Evolutionary conservation across 2,113 vertebrate species (phyloP), one percentile per base, ranked within the genome.

Genomic region (Anarrhichthys ocellatus): DNA sequence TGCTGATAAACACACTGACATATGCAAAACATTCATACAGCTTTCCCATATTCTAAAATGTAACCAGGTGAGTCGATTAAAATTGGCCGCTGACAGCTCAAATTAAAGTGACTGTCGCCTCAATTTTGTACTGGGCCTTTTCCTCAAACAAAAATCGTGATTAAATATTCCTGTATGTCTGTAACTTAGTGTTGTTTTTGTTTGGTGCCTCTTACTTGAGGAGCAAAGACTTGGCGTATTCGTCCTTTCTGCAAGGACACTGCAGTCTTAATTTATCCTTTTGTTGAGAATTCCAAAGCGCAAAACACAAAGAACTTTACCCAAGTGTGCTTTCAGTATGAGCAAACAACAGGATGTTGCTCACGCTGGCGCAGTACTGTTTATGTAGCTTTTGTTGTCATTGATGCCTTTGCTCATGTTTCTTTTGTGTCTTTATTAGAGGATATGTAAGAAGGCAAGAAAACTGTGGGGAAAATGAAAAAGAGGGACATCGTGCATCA

Each of bases 181-280:
- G 32, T 29, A 38, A 61, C 42, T 48, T 15, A 71, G 13, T 42
- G 29, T 36, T 72, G 59, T 62, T 76, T 83, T 73, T 65, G 56
- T 86, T 80, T 68, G 34, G 8, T 22, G 32, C 17, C 65, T 67
- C 29, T 61, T 73, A 29, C 69, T 61, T 65, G 5, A 78, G 61
- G 3, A 29, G 50, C 22, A 66, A 44, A 4, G 14, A 59, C 24
- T 34, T 20, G 0, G n/a, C 42, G 73, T 64, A 5, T 78, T 73
- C 83, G 40, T 78, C 63, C 68, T 71, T 34, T 78, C 67, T 34
- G 42, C 79, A 76, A 84, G 70, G 72, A 80, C 66, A 61, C 3
- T 36, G 42, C 66, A 56, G 46, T 64, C 70, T 59, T 85, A 68
- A 83, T 81, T 80, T 62, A 61, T 83, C 76, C 62, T 72, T 78